Evolutionary conservation across 2,888 invertebrate genomes (phyloP).

Genomic region (Linnaemya vulpina): DNA sequence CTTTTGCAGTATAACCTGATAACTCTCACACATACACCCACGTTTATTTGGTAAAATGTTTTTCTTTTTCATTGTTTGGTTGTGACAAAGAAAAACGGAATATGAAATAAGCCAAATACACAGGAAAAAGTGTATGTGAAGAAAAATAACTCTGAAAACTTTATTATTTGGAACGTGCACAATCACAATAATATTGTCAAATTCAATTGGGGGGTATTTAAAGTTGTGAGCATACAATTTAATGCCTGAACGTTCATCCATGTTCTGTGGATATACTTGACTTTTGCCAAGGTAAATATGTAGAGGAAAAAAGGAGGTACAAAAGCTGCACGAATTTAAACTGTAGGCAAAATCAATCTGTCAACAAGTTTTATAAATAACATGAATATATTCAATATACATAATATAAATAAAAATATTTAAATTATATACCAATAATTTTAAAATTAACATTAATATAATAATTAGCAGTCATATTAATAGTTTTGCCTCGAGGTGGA

Average conservation of each 20-base stretch:
- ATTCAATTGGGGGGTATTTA: conserved; percentile 64
- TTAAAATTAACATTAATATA: no score
- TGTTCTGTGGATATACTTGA: not conserved
- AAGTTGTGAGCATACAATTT: conserved; percentile 36
- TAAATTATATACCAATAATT: no score
- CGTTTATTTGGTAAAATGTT: conserved; percentile 15
- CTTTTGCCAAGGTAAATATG: conserved; percentile 18
- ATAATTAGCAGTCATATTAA: no score
- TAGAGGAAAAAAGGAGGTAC: not conserved
- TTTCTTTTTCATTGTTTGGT: conserved; percentile 26
- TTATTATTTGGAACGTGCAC: conserved; percentile 56
- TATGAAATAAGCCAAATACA: conserved; percentile 8
- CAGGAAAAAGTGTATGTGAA: conserved; percentile 1
- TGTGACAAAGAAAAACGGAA: not conserved
- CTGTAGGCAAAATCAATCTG: not conserved
- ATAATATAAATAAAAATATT: no score
- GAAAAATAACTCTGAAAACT: conserved; percentile 42
- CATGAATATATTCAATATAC: not conserved
- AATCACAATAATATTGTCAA: conserved; percentile 63
- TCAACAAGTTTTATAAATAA: conserved; percentile 15
- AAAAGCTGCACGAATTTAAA: not conserved
- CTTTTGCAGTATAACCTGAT: conserved; percentile 24
- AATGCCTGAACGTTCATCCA: not conserved
- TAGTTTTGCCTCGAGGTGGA: no score
- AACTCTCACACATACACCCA: conserved; percentile 52